Conservation (phyloP, 2,888 invertebrate genomes). For the Drosophila multiciliata region DNA sequence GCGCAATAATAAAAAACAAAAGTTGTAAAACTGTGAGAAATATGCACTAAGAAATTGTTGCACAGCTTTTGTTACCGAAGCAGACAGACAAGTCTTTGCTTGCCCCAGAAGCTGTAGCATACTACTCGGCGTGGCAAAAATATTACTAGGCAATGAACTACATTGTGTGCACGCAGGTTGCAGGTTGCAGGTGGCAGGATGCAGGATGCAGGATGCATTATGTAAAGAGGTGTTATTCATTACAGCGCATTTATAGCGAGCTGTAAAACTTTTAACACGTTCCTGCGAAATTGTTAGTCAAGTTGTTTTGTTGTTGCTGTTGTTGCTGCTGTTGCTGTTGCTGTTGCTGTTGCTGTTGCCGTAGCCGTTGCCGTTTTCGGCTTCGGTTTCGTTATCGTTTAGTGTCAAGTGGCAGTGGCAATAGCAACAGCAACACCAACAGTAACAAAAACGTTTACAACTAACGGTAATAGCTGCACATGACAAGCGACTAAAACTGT, state of each 20-base stretch:
- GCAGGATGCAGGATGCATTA: too few species aligned
- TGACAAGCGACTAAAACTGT: constrained; percentile 73
- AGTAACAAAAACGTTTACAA: constrained; percentile 49
- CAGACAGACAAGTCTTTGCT: neutral
- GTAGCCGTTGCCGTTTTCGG: constrained; percentile 29
- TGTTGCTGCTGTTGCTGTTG: constrained; percentile 33
- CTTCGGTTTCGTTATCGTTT: constrained; percentile 78
- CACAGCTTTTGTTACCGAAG: neutral
- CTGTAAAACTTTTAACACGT: constrained; percentile 58
- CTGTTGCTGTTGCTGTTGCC: constrained; percentile 24
- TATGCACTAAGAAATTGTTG: neutral
- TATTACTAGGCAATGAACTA: neutral
- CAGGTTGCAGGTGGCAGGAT: too few species aligned
- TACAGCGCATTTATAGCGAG: neutral
- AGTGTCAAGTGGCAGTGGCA: constrained; percentile 76
- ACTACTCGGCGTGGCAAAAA: neutral
- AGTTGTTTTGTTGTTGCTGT: constrained; percentile 22
- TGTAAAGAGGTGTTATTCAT: too few species aligned
- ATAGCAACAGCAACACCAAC: constrained; percentile 29
- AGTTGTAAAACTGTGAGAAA: neutral
- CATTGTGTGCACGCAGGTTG: neutral
- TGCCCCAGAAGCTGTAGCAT: neutral
- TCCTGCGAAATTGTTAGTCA: constrained; percentile 62
- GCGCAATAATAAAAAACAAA: neutral
- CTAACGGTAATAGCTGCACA: constrained; percentile 77